phyloP scores from a whole-genome alignment of 2,113 vertebrate species.

The Catagonus wagneri region DNA sequence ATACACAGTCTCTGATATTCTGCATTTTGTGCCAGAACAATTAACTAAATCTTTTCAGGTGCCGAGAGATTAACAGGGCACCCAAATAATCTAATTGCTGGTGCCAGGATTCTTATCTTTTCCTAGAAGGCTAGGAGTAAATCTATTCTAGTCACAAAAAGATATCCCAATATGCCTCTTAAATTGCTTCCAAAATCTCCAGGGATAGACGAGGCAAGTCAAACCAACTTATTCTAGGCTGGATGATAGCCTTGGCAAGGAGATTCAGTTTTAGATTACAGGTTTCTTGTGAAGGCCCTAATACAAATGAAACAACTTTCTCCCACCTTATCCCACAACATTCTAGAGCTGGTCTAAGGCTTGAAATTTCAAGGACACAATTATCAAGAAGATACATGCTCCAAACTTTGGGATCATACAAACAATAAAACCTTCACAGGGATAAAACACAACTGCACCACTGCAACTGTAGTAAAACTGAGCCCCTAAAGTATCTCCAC shows the following conservation, averaged over 20 bases:
- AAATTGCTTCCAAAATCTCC: slow-evolving; percentile 58
- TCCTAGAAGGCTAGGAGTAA: slow-evolving; percentile 47
- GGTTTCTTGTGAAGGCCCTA: background rate
- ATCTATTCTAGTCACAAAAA: slow-evolving; percentile 41
- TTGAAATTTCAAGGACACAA: slow-evolving; percentile 41
- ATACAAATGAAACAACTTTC: background rate
- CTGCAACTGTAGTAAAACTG: background rate
- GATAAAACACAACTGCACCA: background rate
- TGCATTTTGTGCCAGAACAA: slow-evolving; percentile 46
- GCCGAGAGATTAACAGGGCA: slow-evolving; percentile 26
- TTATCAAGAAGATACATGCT: background rate
- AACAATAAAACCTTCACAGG: background rate
- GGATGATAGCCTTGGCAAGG: background rate
- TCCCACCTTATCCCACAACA: background rate
- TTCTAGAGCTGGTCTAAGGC: slow-evolving; percentile 22
- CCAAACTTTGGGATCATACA: background rate
- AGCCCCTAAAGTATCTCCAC: background rate
- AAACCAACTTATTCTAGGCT: slow-evolving; percentile 45
- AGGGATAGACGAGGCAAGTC: background rate
- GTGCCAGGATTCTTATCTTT: slow-evolving; percentile 56
- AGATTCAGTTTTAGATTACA: slow-evolving; percentile 42
- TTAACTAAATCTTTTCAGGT: slow-evolving; percentile 46
- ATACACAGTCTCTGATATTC: background rate
- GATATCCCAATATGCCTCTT: background rate
- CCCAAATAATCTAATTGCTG: slow-evolving; percentile 24